These are phyloP conservation scores for Lepidochrysops patricia DNA, from an alignment of 2,888 invertebrate genomes.

Conservation along the genomic window DNA sequence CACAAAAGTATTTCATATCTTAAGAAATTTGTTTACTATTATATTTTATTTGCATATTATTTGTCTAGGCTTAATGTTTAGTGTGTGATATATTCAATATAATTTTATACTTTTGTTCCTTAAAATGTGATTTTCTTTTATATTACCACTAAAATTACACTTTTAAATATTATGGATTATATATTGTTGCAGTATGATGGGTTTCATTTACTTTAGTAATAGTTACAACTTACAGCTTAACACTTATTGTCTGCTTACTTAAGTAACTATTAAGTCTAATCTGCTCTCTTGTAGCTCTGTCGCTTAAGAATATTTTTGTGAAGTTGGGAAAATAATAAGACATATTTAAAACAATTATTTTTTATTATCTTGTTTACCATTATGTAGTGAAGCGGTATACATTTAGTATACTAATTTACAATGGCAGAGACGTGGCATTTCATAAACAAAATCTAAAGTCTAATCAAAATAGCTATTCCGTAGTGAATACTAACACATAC, in stretches of 20 bases:
- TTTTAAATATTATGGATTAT: neutral
- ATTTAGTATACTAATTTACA: conserved; percentile 60
- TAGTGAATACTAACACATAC: conserved; percentile 21
- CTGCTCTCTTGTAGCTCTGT: neutral
- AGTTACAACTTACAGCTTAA: neutral
- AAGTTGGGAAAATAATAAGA: conserved; percentile 35
- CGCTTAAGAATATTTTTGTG: neutral
- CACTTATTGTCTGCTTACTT: neutral
- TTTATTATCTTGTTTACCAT: conserved; percentile 66
- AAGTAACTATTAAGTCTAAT: neutral
- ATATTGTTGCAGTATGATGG: too few relatives aligned
- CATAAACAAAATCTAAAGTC: conserved; percentile 28
- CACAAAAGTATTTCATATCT: conserved; percentile 16
- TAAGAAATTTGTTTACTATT: conserved; percentile 16
- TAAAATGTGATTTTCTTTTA: conserved; percentile 7
- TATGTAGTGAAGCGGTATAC: conserved; percentile 64
- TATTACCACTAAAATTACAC: neutral
- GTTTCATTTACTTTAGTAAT: neutral
- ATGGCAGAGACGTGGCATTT: conserved; percentile 44
- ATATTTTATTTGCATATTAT: conserved; percentile 17
- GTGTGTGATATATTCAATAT: conserved; percentile 38
- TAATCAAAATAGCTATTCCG: conserved; percentile 20
- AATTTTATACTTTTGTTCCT: conserved; percentile 29
- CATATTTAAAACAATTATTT: conserved; percentile 63
- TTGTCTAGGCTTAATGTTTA: conserved; percentile 12